Evolutionary conservation across 2,113 vertebrate species (phyloP), one percentile per base, ranked within the genome.

Genomic region (Hirundichthys speculiger): DNA sequence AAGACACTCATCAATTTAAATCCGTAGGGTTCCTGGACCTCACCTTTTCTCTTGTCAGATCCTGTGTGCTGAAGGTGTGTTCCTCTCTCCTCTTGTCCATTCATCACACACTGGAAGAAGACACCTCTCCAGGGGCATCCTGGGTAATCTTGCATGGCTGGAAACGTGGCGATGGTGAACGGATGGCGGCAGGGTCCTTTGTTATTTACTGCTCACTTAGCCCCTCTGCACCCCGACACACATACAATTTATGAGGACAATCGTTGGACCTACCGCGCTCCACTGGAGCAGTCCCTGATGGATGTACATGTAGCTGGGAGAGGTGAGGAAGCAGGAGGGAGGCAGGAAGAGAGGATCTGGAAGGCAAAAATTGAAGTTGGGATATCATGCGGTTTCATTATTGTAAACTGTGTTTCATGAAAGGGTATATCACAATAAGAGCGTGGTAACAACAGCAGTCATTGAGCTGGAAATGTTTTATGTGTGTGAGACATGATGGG

Each of bases 121-220:
- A 80, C 74, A 72, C 80, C 77, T 79, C 79, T 89, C 85, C 72
- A 46, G 61, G 69, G 85, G 91, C 89, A 91, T 77, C 79, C 77
- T 87, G 90, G 90, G 91, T 93, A 92, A 93, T 93, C 89, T 92
- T 85, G 89, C 79, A 69, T 89, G 86, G 87, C 87, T 78, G 82
- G 88, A 90, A 92, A 91, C 64, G 80, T 83, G 64, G 73, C 40
- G 62, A 77, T 57, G 70, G 74, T 15, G 82, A 78, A 77, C 67
- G 78, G 68, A 83, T 67, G 85, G 87, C 73, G 65, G 76, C 45
- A 20, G 84, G 76, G 71, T 68, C 78, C 86, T 91, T 91, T 93
- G 90, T 94, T 94, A 94, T 93, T 94, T 94, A 94, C 91, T 93
- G 91, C 90, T 92, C 90, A 92, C 89, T 93, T 93, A 92, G 88